Evolutionary conservation across 2,113 vertebrate genomes (phyloP), one percentile per base, ranked within the genome.

Genomic region (Aspiorhynchus laticeps): DNA sequence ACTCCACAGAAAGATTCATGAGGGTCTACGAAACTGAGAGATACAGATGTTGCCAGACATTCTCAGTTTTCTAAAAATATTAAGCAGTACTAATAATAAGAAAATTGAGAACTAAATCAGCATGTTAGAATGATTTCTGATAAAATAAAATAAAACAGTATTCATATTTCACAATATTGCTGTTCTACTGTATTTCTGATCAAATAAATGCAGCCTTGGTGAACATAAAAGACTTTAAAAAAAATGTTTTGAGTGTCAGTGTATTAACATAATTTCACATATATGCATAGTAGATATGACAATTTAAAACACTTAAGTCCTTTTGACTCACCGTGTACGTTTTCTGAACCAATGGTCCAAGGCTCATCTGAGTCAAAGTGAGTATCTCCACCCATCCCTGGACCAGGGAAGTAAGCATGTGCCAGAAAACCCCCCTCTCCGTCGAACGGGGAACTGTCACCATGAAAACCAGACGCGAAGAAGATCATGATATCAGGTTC

Each of bases 401-500:
- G 96, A 38, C 98, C 98, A 0, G 98, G 98, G 90, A 99, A 99
- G 90, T 98, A 99, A 61, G 98, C 98, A 0, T 99, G 98, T 73
- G 98, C 98, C 86, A 99, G 93, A 89, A 99, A 99, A 19, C 98
- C 98, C n/a, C 98, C 98, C 0, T 95, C 91, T 4, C 98, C 98
- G 0, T 99, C 98, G 14, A 99, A 99, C 0, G 98, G 98, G 7
- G 98, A 99, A 92, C 98, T 99, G 96, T 99, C 98, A 0, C 98
- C 97, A 0, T 99, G 98, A 93, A 98, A 99, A 56, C 97, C 96
- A 0, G 98, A 98, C 53, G 98, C 98, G 2, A 99, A 99, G 91
- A 99, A 98, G 90, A 99, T 97, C 96, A 99, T 96, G 93, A 99
- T 98, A 94, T 99, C 98, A 0, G 98, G 97, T 81, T 97, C 97